Conservation (phyloP, 2,888 invertebrate genomes). For the Mesoligia furuncula region DNA sequence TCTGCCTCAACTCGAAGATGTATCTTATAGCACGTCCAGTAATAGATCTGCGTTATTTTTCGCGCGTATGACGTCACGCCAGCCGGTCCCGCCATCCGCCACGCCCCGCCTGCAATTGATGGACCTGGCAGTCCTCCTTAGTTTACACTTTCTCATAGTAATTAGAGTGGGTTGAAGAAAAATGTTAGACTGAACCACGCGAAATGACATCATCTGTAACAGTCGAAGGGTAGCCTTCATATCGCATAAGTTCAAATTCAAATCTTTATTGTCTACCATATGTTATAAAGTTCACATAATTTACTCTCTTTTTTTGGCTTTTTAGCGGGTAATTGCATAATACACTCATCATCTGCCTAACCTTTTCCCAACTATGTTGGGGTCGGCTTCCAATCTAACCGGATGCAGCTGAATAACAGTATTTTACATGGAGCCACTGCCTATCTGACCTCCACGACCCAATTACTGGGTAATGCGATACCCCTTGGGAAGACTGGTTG, state of each 20-base stretch:
- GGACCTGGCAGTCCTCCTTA: constrained; percentile 36
- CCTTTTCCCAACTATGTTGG: no score
- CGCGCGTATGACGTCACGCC: constrained; percentile 56
- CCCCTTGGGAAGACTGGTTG: no score
- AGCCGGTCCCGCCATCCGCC: constrained; percentile 40
- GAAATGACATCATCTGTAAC: constrained; percentile 38
- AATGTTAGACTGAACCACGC: constrained; percentile 23
- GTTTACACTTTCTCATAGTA: constrained; percentile 57
- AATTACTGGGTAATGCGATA: no score
- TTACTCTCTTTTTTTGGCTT: not conserved
- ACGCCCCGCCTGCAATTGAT: constrained; percentile 58
- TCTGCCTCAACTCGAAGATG: constrained; percentile 32
- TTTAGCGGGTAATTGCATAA: not conserved
- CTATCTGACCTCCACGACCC: no score
- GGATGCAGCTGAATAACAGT: no score
- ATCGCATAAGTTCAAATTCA: not conserved
- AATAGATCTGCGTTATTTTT: constrained; percentile 62
- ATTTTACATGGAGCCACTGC: no score
- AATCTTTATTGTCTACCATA: not conserved
- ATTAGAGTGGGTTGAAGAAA: constrained; percentile 49
- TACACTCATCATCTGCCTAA: no score
- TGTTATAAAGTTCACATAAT: not conserved
- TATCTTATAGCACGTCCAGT: constrained; percentile 43
- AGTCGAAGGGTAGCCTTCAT: not conserved
- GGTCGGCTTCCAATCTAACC: no score